Percentiles rank a stretch among this genome's conserved stretches.
phyloP scores from a whole-genome alignment of 2,888 invertebrate genomes.

The Volucella zonaria region DNA sequence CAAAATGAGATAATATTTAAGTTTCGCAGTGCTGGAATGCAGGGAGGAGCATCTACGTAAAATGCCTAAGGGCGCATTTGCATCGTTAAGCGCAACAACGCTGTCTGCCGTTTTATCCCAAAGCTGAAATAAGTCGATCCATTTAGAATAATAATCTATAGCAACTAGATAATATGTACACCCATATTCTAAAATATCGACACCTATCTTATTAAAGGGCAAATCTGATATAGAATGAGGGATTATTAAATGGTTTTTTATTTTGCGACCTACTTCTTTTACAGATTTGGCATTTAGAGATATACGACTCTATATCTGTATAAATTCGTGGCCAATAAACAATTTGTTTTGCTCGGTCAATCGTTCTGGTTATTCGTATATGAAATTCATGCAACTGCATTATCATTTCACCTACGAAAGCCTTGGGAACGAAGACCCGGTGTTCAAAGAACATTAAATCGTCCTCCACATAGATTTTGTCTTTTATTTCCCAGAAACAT shows the following conservation, averaged over 20 bases:
- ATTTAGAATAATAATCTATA: no score
- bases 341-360: conserved; percentile 31
- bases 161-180: no score
- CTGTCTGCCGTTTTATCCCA: no score
- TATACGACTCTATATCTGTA: conserved; percentile 20
- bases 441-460: conserved; percentile 44
- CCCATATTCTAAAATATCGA: no score
- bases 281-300: conserved; percentile 32
- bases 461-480: conserved; percentile 37
- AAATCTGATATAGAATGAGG: conserved; percentile 12
- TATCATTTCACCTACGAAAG: conserved; percentile 34
- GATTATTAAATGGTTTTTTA: conserved; percentile 19
- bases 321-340: conserved; percentile 20
- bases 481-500: conserved; percentile 31
- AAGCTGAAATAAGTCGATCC: no score
- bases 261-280: conserved; percentile 40
- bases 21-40: no score
- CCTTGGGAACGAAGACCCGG: conserved; percentile 46
- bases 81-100: no score
- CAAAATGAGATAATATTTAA: no score
- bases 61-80: no score
- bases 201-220: conserved; percentile 22
- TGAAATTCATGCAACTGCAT: conserved; percentile 41
- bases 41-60: no score
- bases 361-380: conserved; percentile 54